Percentiles rank a stretch among this genome's conserved stretches.
Evolutionary conservation across 2,113 vertebrate genomes (phyloP).

Genomic region (Martes martes): DNA sequence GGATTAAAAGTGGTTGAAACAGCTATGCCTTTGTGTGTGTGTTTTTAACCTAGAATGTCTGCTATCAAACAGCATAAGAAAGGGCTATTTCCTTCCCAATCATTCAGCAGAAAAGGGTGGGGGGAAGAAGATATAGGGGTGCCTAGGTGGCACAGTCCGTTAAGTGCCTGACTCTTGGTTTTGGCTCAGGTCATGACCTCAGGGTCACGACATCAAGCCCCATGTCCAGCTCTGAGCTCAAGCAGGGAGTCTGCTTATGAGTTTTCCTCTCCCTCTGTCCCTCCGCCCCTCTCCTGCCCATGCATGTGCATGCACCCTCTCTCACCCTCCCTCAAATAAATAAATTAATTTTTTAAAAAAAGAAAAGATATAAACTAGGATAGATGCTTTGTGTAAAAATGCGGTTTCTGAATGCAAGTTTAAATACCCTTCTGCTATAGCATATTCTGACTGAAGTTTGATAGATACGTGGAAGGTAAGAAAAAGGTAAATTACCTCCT

Average conservation of each 20-base stretch:
- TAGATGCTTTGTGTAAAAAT: not conserved
- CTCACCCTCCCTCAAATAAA: not conserved
- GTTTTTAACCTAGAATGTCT: not conserved
- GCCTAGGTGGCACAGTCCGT: not conserved
- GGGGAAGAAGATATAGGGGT: not conserved
- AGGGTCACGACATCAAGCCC: not conserved
- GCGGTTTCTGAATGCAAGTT: not conserved
- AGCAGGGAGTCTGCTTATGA: not conserved
- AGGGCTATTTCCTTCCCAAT: constrained; percentile 1
- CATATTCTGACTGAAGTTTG: not conserved
- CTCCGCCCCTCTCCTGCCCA: not conserved
- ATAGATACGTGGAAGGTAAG: not conserved
- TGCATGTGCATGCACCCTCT: not conserved
- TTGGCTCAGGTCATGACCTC: not conserved
- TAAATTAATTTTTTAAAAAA: not conserved
- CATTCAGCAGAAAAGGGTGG: not conserved
- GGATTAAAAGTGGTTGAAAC: constrained; percentile 16
- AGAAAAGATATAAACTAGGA: not conserved
- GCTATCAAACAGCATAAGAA: not conserved
- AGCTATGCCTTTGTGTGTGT: not conserved
- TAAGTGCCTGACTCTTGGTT: not conserved
- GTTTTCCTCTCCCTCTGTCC: not conserved
- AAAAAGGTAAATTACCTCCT: not conserved
- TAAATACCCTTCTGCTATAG: not conserved
- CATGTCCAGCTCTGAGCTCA: not conserved